A percentile compares a stretch with the other conserved stretches of the same genome.
Conservation (phyloP, 2,113 vertebrate genomes). For the Aspiorhynchus laticeps region DNA sequence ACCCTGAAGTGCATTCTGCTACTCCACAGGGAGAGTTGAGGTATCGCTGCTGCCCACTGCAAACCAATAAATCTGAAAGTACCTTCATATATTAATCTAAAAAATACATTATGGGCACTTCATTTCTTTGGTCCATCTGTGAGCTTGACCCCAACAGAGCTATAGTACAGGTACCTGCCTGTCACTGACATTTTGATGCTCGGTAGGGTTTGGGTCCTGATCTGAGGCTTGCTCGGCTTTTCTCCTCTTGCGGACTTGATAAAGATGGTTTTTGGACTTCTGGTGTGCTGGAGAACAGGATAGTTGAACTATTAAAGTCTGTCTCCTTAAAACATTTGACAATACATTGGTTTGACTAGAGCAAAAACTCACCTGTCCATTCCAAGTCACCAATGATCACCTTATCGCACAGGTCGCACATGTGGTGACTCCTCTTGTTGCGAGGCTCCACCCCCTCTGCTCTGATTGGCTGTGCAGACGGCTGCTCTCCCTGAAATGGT, state of each 20-base stretch:
- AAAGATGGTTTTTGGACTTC: constrained; percentile 88
- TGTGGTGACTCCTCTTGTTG: constrained; percentile 81
- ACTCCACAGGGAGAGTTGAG: neutral
- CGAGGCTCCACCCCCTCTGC: constrained; percentile 63
- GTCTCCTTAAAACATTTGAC: too few relatives aligned
- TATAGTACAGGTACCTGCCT: constrained; percentile 38
- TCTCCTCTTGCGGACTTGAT: constrained; percentile 84
- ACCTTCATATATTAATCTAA: neutral
- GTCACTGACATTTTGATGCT: constrained; percentile 37
- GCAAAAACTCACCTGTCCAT: constrained; percentile 86
- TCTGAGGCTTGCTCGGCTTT: constrained; percentile 64
- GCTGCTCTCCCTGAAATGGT: constrained; percentile 76
- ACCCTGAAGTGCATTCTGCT: neutral
- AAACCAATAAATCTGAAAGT: neutral
- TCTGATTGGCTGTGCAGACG: constrained; percentile 78
- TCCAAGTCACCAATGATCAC: constrained; percentile 93
- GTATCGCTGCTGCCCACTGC: neutral
- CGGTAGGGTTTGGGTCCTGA: constrained; percentile 12
- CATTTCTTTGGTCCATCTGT: neutral
- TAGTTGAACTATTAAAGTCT: too few relatives aligned
- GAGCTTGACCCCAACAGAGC: constrained; percentile 45
- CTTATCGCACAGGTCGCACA: constrained; percentile 85
- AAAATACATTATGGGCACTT: neutral
- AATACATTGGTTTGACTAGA: neutral
- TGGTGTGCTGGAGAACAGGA: constrained; percentile 82